Evolutionary conservation across 2,888 invertebrate species (phyloP).

Genomic region (Andrena camellia): DNA sequence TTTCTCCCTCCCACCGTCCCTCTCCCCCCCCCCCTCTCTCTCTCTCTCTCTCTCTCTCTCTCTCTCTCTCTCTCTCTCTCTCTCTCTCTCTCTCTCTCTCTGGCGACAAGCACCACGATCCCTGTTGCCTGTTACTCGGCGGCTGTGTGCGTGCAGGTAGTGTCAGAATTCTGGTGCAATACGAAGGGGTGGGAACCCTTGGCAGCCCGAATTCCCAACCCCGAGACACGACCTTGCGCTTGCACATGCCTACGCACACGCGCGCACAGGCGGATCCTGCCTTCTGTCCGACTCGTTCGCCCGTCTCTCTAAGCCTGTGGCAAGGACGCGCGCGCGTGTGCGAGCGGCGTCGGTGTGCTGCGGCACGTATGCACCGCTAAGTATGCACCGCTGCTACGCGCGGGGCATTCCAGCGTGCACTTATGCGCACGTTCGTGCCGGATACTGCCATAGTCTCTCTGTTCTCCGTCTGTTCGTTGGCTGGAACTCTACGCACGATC

Average conservation of each 20-base stretch:
- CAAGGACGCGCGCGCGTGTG: conserved; percentile 12
- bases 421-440: conserved; percentile 62
- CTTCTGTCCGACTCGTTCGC: conserved; percentile 21
- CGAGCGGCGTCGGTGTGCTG: conserved; percentile 32
- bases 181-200: conserved; percentile 82
- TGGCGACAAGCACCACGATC: conserved; percentile 12
- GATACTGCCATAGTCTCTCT: conserved; percentile 26
- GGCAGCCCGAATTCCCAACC: conserved; percentile 80
- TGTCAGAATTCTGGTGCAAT: conserved; percentile 69
- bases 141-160: conserved; percentile 65
- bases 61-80: not conserved
- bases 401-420: conserved; percentile 69
- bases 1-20: conserved; percentile 20
- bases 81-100: not conserved
- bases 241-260: conserved; percentile 67
- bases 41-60: conserved; percentile 1
- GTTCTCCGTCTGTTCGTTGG: conserved; percentile 13
- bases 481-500: conserved; percentile 11
- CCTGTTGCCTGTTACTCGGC: conserved; percentile 44
- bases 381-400: conserved; percentile 64
- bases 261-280: conserved; percentile 25
- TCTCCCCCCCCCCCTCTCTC: not conserved
- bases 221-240: conserved; percentile 71
- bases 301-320: not conserved
- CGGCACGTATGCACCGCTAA: conserved; percentile 65